Evolutionary conservation across 30 jellyfish, hydroid and myxozoan genomes (phyloP).

Genomic region (Nemopilema nomurai): DNA sequence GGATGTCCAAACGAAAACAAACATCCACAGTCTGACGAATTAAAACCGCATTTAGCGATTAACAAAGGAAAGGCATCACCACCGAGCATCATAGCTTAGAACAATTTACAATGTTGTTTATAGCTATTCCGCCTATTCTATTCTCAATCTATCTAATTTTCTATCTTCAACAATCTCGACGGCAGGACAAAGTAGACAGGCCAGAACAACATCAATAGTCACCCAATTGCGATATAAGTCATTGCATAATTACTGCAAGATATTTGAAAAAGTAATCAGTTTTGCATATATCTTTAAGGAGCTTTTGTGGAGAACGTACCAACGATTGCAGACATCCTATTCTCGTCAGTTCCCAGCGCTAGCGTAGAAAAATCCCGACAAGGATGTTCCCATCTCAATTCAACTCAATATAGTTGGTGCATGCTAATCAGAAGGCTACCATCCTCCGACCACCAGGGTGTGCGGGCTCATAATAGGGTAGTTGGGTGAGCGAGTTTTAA

Average conservation of each 20-base stretch:
- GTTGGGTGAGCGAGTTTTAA: too few relatives aligned
- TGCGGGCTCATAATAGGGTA: constrained; percentile 24
- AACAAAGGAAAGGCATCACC: neutral
- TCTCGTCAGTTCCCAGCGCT: neutral
- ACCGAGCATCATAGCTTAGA: too few relatives aligned
- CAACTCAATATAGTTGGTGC: constrained; percentile 48
- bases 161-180: too few relatives aligned
- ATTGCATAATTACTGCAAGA: neutral
- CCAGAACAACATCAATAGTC: too few relatives aligned
- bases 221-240: neutral
- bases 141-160: too few relatives aligned
- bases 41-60: neutral
- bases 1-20: neutral
- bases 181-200: too few relatives aligned
- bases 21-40: neutral
- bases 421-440: constrained; percentile 25
- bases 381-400: constrained; percentile 40
- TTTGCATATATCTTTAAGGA: neutral
- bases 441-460: constrained; percentile 7
- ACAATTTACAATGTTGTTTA: too few relatives aligned
- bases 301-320: constrained; percentile 10
- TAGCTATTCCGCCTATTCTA: too few relatives aligned
- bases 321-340: constrained; percentile 38
- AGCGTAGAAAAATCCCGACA: constrained; percentile 18
- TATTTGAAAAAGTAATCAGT: neutral